phyloP scores from a whole-genome alignment of 2,797 vertebrate genomes.

The Triplophysa bombifrons region DNA sequence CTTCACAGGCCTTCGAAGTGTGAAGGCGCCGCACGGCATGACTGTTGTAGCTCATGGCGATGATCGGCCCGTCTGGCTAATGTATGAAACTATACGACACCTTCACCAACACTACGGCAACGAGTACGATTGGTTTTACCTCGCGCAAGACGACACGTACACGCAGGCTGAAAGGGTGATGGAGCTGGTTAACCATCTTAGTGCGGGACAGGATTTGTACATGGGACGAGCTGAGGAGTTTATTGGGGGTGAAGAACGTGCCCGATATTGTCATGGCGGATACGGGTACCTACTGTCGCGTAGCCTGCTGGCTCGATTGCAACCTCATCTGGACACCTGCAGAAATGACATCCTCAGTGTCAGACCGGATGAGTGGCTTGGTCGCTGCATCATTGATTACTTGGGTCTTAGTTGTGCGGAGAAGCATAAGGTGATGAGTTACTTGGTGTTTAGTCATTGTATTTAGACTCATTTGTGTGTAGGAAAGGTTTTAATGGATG shows the following conservation, averaged over 20 bases:
- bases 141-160: constrained; percentile 95
- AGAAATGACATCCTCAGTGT: constrained; percentile 96
- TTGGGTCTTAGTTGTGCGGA: constrained; percentile 89
- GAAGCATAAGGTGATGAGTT: constrained; percentile 83
- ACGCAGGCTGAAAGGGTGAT: constrained; percentile 87
- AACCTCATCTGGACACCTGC: constrained; percentile 89
- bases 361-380: constrained; percentile 95
- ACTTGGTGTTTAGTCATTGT: not conserved
- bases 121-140: constrained; percentile 96
- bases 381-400: constrained; percentile 95
- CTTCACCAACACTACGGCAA: constrained; percentile 87
- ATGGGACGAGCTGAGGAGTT: constrained; percentile 94
- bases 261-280: constrained; percentile 92
- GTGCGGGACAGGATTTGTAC: constrained; percentile 91
- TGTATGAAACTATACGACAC: constrained; percentile 94
- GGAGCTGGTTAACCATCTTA: constrained; percentile 88
- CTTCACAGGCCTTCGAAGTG: constrained; percentile 88
- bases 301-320: constrained; percentile 86
- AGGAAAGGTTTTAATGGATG: not conserved
- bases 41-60: constrained; percentile 90
- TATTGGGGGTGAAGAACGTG: constrained; percentile 90
- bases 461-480: not conserved
- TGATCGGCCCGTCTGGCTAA: constrained; percentile 94
- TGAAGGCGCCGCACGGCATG: constrained; percentile 91
- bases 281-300: constrained; percentile 95